Evolutionary conservation across 2,888 invertebrate species (phyloP), one percentile per base, ranked within the genome.

Genomic region (Cheilosia pagana): DNA sequence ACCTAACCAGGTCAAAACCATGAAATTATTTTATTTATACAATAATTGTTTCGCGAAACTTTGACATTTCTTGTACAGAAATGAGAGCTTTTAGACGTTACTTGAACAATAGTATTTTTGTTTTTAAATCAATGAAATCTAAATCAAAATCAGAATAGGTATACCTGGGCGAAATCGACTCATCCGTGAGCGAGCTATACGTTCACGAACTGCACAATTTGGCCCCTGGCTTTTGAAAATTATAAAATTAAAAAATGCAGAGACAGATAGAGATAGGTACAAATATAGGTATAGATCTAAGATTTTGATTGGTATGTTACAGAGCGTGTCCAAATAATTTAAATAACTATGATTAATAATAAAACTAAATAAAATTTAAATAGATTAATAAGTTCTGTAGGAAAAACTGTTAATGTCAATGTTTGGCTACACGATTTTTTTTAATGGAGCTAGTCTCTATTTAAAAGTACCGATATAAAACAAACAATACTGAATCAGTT

Each of bases 11-110:
- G 35, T 35, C 3, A 3, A 3, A 10, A 35, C 3, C 10, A 12
- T 43, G 7, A 4, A 6, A 1, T n/a, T 6, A 14, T n/a, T 41
- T n/a, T 41, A n/a, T 5, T 41, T 14, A n/a, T n/a, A 41, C 14
- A n/a, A 41, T 14, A n/a, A 5, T 41, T 41, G 1, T 45, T 19
- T 45, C 19, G 16, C 45, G 14, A 1, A n/a, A n/a, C 5, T 5
- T 39, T 41, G 1, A 19, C 1, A 8, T 45, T 45, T 67, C 62
- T 43, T 76, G 41, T 59, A 70, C 81, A 76, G 81, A 81, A 81
- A 81, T n/a, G 81, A 81, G 76, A 81, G 81, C 81, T 76, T 76
- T 48, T 53, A 23, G 53, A 59, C n/a, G 59, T 53, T 23, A 45
- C 59, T 28, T 16, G 31, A 48, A 7, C 50, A 50, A n/a, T n/a